A percentile compares a stretch with the other conserved stretches of the same genome.
Conservation (phyloP, 2,888 invertebrate genomes). For the Salpingus planirostris region DNA sequence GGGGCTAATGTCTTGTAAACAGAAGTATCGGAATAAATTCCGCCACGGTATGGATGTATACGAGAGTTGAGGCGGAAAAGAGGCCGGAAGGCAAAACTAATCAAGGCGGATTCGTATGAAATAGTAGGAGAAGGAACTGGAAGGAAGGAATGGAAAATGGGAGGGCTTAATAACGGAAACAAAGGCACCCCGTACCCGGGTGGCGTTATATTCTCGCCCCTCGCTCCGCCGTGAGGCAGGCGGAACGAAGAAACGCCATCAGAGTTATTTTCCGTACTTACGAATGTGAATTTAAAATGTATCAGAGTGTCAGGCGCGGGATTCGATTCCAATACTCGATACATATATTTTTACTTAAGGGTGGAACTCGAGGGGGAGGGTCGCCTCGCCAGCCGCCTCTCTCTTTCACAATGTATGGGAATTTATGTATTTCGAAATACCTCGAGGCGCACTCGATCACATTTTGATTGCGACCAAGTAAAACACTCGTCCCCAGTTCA, state of each 20-base stretch:
- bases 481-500: slow-evolving; percentile 18
- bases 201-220: background rate
- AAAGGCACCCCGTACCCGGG: slow-evolving; percentile 16
- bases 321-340: slow-evolving; percentile 41
- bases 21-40: slow-evolving; percentile 13
- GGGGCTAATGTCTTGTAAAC: slow-evolving; percentile 15
- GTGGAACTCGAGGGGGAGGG: slow-evolving; percentile 30
- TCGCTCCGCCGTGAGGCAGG: slow-evolving; percentile 13
- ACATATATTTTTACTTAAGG: slow-evolving; percentile 45
- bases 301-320: slow-evolving; percentile 38
- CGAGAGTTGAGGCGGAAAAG: slow-evolving; percentile 11
- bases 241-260: no score
- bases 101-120: slow-evolving; percentile 16
- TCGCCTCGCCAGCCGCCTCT: no score
- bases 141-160: slow-evolving; percentile 18
- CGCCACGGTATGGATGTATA: slow-evolving; percentile 3
- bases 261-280: slow-evolving; percentile 33
- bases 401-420: slow-evolving; percentile 37
- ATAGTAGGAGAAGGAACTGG: slow-evolving; percentile 7
- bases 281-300: slow-evolving; percentile 42
- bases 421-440: slow-evolving; percentile 42
- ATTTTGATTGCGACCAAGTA: slow-evolving; percentile 36
- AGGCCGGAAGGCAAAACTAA: slow-evolving; percentile 15
- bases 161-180: slow-evolving; percentile 25
- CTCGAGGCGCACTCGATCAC: slow-evolving; percentile 39